Evolutionary conservation across 1,140 invertebrate genomes (phyloP).

Genomic region (Caerostris darwini): DNA sequence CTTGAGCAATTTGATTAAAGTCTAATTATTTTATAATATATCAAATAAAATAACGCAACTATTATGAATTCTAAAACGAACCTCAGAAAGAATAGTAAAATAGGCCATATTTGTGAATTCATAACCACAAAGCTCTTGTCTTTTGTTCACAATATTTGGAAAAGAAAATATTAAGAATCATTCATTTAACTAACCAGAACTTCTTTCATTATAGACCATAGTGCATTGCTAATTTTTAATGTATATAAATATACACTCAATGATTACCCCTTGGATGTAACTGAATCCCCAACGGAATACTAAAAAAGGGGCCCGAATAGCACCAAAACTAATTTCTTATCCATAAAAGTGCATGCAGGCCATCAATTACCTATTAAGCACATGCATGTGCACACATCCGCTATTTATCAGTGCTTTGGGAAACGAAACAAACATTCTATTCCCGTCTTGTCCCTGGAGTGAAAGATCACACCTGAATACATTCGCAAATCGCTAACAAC

Average conservation of each 20-base stretch:
- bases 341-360: neutral
- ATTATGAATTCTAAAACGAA: too few species aligned
- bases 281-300: neutral
- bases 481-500: conserved; percentile 31
- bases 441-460: conserved; percentile 4
- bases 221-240: neutral
- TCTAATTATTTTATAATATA: too few species aligned
- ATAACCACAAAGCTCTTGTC: too few species aligned
- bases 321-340: neutral
- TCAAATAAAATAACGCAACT: too few species aligned
- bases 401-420: conserved; percentile 6
- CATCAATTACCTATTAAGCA: conserved; percentile 37
- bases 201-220: neutral
- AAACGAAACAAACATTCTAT: conserved; percentile 29
- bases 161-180: neutral
- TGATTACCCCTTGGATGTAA: neutral
- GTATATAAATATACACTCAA: neutral
- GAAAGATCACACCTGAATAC: conserved; percentile 51
- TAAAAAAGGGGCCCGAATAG: neutral
- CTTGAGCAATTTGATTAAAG: too few species aligned
- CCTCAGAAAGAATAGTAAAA: too few species aligned
- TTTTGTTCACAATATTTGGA: too few species aligned
- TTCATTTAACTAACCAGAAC: neutral
- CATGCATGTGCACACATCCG: neutral
- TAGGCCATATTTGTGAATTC: too few species aligned